A percentile compares a stretch with the other conserved stretches of the same genome.
Evolutionary conservation across 2,888 invertebrate genomes (phyloP).

Genomic region (Hydraecia micacea): DNA sequence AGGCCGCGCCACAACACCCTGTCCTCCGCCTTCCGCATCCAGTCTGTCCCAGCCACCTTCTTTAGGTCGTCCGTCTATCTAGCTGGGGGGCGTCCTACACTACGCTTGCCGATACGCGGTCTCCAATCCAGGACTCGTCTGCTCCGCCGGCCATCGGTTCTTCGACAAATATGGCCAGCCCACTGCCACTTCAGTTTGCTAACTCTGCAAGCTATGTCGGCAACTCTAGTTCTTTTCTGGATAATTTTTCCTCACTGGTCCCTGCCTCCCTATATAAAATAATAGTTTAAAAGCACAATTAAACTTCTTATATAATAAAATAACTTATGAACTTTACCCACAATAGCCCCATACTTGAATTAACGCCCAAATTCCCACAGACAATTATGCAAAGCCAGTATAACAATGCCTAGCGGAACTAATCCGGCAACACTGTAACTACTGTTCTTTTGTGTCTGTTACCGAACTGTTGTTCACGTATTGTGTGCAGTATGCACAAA

Average conservation of each 20-base stretch:
- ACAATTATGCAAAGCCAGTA: slow-evolving; percentile 47
- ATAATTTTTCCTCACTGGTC: too few species aligned
- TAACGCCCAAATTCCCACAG: slow-evolving; percentile 37
- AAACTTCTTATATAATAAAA: not conserved
- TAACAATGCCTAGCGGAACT: slow-evolving; percentile 53
- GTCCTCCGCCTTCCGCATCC: not conserved
- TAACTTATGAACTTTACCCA: not conserved
- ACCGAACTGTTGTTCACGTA: slow-evolving; percentile 38
- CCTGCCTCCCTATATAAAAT: too few species aligned
- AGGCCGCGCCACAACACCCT: not conserved
- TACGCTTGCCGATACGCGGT: too few species aligned
- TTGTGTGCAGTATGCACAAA: slow-evolving; percentile 53
- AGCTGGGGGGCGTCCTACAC: too few species aligned
- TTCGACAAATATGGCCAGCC: too few species aligned
- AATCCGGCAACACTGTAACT: slow-evolving; percentile 39
- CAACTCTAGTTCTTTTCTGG: too few species aligned
- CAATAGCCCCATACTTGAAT: not conserved
- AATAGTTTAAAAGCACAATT: not conserved
- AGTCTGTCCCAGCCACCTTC: not conserved
- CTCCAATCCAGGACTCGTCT: too few species aligned
- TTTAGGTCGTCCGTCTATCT: not conserved
- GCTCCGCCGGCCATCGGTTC: too few species aligned
- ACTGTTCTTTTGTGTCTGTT: slow-evolving; percentile 55
- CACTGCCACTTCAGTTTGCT: too few species aligned
- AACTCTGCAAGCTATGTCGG: too few species aligned